Evolutionary conservation across 1,140 invertebrate species (phyloP).

Genomic region (Bilobella aurantiaca): DNA sequence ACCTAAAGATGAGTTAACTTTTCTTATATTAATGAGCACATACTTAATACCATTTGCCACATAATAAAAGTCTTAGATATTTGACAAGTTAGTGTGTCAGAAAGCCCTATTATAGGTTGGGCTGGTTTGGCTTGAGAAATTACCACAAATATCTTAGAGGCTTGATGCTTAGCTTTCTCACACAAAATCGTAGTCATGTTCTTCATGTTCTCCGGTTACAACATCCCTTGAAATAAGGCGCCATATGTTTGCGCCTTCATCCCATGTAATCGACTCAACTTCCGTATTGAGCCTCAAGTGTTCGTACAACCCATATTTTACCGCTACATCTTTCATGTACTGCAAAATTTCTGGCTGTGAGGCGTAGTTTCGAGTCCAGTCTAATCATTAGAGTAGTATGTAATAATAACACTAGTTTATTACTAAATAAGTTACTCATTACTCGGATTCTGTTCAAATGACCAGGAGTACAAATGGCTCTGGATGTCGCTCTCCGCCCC

Average conservation of each 20-base stretch:
- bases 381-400: slow-evolving; percentile 7
- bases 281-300: slow-evolving; percentile 16
- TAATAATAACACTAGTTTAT: not conserved
- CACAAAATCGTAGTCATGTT: slow-evolving; percentile 9
- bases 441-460: slow-evolving; percentile 1
- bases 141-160: too few species aligned
- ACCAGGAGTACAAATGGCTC: not conserved
- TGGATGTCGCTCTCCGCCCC: not conserved
- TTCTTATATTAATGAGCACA: too few species aligned
- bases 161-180: too few species aligned
- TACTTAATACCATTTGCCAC: not conserved
- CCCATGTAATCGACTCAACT: slow-evolving; percentile 18
- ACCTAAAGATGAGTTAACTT: too few species aligned
- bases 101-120: too few species aligned
- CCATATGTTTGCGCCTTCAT: slow-evolving; percentile 16
- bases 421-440: not conserved
- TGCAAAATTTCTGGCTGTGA: slow-evolving; percentile 20
- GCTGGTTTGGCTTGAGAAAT: too few species aligned
- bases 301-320: slow-evolving; percentile 19
- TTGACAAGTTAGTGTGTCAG: not conserved
- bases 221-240: not conserved
- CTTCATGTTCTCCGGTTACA: not conserved
- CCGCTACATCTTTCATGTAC: slow-evolving; percentile 12
- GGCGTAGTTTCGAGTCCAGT: slow-evolving; percentile 21
- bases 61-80: not conserved